Percentiles rank a stretch among this genome's conserved stretches.
phyloP scores from a whole-genome alignment of 1,140 invertebrate genomes.

The Drosophila paulistorum region DNA sequence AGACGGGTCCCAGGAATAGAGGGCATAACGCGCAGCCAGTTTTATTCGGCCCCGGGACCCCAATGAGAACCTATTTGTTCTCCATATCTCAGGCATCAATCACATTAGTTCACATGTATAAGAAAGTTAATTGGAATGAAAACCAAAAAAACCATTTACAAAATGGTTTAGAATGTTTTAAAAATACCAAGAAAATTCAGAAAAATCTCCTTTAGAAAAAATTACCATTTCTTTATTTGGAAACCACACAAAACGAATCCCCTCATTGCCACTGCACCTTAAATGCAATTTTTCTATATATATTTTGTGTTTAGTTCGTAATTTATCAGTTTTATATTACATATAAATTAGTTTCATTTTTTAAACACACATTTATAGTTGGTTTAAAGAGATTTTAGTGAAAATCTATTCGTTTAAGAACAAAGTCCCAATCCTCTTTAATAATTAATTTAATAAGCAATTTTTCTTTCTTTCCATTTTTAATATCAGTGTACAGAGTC shows the following conservation, averaged over 20 bases:
- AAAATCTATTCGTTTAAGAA: slow-evolving; percentile 55
- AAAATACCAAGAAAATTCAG: neutral
- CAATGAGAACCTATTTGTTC: neutral
- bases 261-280: slow-evolving; percentile 34
- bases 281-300: slow-evolving; percentile 74
- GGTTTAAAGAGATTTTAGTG: slow-evolving; percentile 72
- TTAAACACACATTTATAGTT: slow-evolving; percentile 57
- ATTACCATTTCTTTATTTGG: slow-evolving; percentile 7
- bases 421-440: slow-evolving; percentile 34
- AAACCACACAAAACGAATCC: slow-evolving; percentile 16
- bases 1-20: neutral
- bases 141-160: neutral
- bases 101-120: neutral
- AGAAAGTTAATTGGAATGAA: neutral
- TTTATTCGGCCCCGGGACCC: neutral
- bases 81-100: neutral
- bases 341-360: slow-evolving; percentile 70
- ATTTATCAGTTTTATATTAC: slow-evolving; percentile 63
- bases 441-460: neutral
- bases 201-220: slow-evolving; percentile 2
- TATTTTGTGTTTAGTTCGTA: slow-evolving; percentile 69
- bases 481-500: slow-evolving; percentile 18
- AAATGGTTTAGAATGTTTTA: slow-evolving; percentile 1
- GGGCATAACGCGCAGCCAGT: neutral
- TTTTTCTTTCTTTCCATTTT: slow-evolving; percentile 13